These are phyloP conservation scores for Camelus bactrianus DNA, from an alignment of 2,113 vertebrate genomes.

Conservation along the genomic window DNA sequence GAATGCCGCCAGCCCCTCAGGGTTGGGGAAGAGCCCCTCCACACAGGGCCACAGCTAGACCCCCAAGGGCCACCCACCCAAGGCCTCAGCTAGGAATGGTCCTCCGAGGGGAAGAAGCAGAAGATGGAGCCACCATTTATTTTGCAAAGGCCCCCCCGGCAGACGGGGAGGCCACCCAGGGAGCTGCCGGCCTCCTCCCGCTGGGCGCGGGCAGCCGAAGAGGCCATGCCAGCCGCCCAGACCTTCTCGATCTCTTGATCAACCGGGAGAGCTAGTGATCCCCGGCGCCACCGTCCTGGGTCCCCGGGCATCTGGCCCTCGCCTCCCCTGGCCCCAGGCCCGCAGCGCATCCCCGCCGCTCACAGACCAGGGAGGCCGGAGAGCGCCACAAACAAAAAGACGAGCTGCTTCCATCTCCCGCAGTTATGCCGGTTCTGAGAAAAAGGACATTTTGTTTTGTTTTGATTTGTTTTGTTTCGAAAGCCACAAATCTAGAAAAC, in stretches of 20 bases:
- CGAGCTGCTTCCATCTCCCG: conserved; percentile 68
- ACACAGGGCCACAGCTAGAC: neutral
- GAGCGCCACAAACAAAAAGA: conserved; percentile 74
- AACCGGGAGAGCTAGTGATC: neutral
- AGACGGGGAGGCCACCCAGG: neutral
- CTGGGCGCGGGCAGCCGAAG: neutral
- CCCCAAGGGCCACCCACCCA: conserved; percentile 58
- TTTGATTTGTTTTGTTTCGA: conserved; percentile 76
- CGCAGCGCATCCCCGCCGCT: conserved; percentile 50
- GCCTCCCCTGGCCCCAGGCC: neutral
- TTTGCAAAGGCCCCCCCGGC: conserved; percentile 11
- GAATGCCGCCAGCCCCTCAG: neutral
- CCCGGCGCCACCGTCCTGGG: neutral
- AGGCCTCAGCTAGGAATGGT: conserved; percentile 73
- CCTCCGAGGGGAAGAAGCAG: conserved; percentile 72
- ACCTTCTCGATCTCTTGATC: neutral
- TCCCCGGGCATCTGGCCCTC: neutral
- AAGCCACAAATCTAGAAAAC: conserved; percentile 88
- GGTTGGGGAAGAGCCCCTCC: neutral
- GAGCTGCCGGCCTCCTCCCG: neutral
- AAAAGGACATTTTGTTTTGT: conserved; percentile 35
- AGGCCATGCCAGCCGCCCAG: neutral
- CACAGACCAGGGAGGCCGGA: conserved; percentile 57
- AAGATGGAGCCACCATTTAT: conserved; percentile 48
- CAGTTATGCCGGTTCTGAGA: neutral